A percentile compares a stretch with the other conserved stretches of the same genome.
Evolutionary conservation across 2,797 vertebrate species (phyloP).

Genomic region (Harpagifer antarcticus): DNA sequence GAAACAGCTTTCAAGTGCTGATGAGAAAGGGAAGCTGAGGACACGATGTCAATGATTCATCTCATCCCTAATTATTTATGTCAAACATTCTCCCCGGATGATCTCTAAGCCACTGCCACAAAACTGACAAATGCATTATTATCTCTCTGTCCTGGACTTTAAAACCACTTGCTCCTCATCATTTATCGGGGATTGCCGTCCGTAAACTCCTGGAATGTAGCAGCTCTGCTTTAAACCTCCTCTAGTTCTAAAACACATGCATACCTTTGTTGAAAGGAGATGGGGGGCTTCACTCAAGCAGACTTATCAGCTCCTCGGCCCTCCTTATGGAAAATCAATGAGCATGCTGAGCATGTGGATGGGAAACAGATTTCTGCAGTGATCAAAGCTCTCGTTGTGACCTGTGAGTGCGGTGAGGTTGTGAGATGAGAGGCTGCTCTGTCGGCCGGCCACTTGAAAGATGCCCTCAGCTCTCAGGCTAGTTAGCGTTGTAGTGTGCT

Average conservation of each 20-base stretch:
- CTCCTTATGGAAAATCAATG: conserved; percentile 71
- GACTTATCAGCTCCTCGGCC: conserved; percentile 47
- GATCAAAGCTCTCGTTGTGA: conserved; percentile 76
- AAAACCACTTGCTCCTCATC: conserved; percentile 38
- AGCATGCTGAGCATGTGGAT: conserved; percentile 62
- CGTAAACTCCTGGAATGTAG: conserved; percentile 48
- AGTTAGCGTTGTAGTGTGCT: conserved; percentile 61
- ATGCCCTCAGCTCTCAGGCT: conserved; percentile 62
- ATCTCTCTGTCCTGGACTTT: conserved; percentile 37
- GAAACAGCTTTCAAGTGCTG: conserved; percentile 42
- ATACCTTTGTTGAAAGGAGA: conserved; percentile 42
- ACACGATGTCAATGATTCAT: conserved; percentile 55
- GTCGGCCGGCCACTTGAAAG: conserved; percentile 71
- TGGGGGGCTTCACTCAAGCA: conserved; percentile 27
- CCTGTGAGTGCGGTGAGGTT: conserved; percentile 57
- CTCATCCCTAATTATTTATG: conserved; percentile 63
- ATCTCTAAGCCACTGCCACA: conserved; percentile 37
- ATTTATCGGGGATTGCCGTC: conserved; percentile 34
- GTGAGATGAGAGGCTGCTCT: conserved; percentile 66
- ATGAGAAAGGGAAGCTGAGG: conserved; percentile 50
- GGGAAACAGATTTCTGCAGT: conserved; percentile 66
- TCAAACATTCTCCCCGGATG: conserved; percentile 56
- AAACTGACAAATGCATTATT: conserved; percentile 36
- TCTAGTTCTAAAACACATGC: conserved; percentile 43
- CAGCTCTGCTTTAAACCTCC: conserved; percentile 43